Evolutionary conservation across 2,113 vertebrate genomes (phyloP).

Genomic region (Cyrtonyx montezumae): DNA sequence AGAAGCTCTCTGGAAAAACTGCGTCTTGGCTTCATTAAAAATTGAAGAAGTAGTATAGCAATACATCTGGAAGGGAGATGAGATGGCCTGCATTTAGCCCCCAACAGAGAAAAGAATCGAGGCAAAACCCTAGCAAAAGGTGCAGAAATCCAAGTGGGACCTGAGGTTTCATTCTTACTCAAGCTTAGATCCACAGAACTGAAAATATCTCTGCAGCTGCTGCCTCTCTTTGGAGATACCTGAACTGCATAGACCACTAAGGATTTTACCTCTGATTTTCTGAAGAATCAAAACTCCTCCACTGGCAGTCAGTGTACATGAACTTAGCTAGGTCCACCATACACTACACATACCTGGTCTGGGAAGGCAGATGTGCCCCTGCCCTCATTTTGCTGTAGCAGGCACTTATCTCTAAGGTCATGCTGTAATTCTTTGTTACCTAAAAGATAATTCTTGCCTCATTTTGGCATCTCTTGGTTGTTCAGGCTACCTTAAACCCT

Average conservation of each 20-base stretch:
- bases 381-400: background rate
- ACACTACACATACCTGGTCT: accelerated
- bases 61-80: background rate
- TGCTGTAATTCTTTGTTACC: background rate
- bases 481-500: background rate
- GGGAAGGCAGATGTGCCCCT: background rate
- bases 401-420: background rate
- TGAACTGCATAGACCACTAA: background rate
- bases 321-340: background rate
- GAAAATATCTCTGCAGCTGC: background rate
- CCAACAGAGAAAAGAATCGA: background rate
- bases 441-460: background rate
- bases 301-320: accelerated
- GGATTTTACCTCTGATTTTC: background rate
- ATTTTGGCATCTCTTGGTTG: background rate
- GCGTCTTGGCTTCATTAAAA: constrained; percentile 52
- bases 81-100: background rate
- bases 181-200: background rate
- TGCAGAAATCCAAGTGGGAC: background rate
- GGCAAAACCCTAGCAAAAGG: background rate
- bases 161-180: background rate
- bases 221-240: background rate
- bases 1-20: constrained; percentile 23
- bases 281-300: background rate
- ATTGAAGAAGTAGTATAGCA: background rate